A percentile compares a stretch with the other conserved stretches of the same genome.
Conservation (phyloP, 30 jellyfish, hydroid and myxozoan genomes). For the Hydractinia symbiolongicarpus region DNA sequence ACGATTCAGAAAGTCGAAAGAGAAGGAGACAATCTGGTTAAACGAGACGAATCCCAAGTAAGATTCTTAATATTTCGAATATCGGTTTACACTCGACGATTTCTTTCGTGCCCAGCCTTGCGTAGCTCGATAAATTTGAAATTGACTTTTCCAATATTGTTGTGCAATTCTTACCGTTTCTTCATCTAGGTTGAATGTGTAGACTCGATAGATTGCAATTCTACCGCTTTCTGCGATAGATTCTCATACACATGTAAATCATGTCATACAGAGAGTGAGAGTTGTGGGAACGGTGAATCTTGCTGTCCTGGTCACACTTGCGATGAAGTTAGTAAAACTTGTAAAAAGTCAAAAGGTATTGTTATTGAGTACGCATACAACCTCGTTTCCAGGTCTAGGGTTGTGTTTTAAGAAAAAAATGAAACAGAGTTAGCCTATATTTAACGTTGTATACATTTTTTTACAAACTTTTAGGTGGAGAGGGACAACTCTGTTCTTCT, state of each 20-base stretch:
- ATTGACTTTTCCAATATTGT: neutral
- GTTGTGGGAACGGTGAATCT: neutral
- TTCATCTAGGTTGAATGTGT: neutral
- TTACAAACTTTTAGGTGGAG: neutral
- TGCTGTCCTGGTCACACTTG: neutral
- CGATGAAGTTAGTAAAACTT: neutral
- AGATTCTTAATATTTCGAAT: too few relatives aligned
- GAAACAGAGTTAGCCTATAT: too few relatives aligned
- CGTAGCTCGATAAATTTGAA: neutral
- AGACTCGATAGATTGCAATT: constrained; percentile 8
- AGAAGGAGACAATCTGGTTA: neutral
- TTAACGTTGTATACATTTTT: neutral
- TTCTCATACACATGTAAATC: constrained; percentile 3
- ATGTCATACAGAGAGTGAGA: neutral
- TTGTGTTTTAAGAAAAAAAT: too few relatives aligned
- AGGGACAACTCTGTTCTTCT: constrained; percentile 2
- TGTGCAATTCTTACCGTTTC: neutral
- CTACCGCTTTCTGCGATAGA: neutral
- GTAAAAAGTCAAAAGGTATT: neutral
- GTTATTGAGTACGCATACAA: neutral
- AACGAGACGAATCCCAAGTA: too few relatives aligned
- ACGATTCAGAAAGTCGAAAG: neutral
- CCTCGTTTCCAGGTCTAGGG: neutral
- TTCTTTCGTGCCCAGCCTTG: too few relatives aligned
- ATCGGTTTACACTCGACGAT: too few relatives aligned